Percentiles rank a stretch among this genome's conserved stretches.
Conservation (phyloP, 2,888 invertebrate species). For the Lypha dubia region DNA sequence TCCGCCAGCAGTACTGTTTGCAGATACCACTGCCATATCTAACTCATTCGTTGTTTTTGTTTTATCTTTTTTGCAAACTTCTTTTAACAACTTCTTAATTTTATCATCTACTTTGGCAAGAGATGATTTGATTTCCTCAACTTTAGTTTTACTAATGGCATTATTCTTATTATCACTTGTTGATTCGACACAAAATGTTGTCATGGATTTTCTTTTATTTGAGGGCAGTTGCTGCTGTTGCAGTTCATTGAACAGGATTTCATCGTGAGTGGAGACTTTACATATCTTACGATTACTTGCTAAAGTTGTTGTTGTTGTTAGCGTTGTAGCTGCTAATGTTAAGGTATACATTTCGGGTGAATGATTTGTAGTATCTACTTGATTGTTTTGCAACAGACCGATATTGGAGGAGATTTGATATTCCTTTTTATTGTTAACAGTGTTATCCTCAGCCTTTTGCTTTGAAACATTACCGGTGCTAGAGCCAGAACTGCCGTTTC, state of each 20-base stretch:
- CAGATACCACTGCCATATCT: neutral
- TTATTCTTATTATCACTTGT: slow-evolving; percentile 52
- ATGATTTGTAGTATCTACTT: slow-evolving; percentile 69
- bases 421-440: slow-evolving; percentile 25
- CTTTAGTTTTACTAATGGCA: slow-evolving; percentile 10
- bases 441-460: slow-evolving; percentile 20
- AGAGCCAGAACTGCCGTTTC: neutral
- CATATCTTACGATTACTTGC: slow-evolving; percentile 39
- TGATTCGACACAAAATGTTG: slow-evolving; percentile 57
- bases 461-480: slow-evolving; percentile 7
- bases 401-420: slow-evolving; percentile 43
- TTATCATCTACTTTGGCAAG: slow-evolving; percentile 53
- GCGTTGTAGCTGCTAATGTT: slow-evolving; percentile 29
- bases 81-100: slow-evolving; percentile 41
- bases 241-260: slow-evolving; percentile 55
- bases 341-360: slow-evolving; percentile 60
- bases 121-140: slow-evolving; percentile 39
- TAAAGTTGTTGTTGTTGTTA: slow-evolving; percentile 8
- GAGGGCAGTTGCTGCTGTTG: slow-evolving; percentile 46
- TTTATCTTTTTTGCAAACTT: slow-evolving; percentile 41
- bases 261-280: slow-evolving; percentile 60
- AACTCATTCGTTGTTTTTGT: neutral
- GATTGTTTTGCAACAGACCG: slow-evolving; percentile 64
- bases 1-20: neutral
- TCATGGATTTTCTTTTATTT: slow-evolving; percentile 39